Evolutionary conservation across 1,140 invertebrate genomes (phyloP).

Genomic region (Leptoteleia sp.): DNA sequence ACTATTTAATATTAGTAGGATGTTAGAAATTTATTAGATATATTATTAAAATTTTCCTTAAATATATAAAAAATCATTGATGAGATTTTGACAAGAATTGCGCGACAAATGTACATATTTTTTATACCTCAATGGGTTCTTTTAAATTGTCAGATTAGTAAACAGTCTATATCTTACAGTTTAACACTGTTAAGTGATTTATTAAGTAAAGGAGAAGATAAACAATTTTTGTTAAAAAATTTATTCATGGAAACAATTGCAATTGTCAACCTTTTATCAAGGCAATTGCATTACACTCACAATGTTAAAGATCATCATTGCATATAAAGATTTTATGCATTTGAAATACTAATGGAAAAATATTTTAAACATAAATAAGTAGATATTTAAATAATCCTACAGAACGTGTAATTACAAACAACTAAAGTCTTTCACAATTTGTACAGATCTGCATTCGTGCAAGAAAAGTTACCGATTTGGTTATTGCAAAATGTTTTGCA

Average conservation of each 20-base stretch:
- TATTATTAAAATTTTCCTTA: too few relatives aligned
- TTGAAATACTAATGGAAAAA: conserved; percentile 40
- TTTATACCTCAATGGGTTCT: too few relatives aligned
- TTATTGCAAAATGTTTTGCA: conserved; percentile 36
- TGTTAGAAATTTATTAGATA: too few relatives aligned
- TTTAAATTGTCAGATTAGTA: too few relatives aligned
- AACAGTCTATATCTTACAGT: too few relatives aligned
- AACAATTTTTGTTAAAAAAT: conserved; percentile 12
- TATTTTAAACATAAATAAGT: conserved; percentile 37
- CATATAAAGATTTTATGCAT: conserved; percentile 15
- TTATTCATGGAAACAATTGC: conserved; percentile 31
- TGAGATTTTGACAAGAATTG: too few relatives aligned
- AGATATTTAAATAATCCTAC: conserved; percentile 24
- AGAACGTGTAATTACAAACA: conserved; percentile 11
- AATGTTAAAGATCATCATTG: conserved; percentile 21
- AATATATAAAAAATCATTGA: too few relatives aligned
- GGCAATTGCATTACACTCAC: conserved; percentile 5
- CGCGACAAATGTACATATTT: too few relatives aligned
- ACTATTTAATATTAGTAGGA: too few relatives aligned
- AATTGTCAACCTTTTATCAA: conserved; percentile 4
- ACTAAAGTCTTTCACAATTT: conserved; percentile 41
- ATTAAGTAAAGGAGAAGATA: too few relatives aligned
- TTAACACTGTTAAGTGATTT: too few relatives aligned
- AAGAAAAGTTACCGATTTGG: conserved; percentile 1
- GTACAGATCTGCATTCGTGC: conserved; percentile 45